These are phyloP conservation scores for Diadumene lineata DNA, from an alignment of 92 coral and sea anemone species.

Conservation along the genomic window DNA sequence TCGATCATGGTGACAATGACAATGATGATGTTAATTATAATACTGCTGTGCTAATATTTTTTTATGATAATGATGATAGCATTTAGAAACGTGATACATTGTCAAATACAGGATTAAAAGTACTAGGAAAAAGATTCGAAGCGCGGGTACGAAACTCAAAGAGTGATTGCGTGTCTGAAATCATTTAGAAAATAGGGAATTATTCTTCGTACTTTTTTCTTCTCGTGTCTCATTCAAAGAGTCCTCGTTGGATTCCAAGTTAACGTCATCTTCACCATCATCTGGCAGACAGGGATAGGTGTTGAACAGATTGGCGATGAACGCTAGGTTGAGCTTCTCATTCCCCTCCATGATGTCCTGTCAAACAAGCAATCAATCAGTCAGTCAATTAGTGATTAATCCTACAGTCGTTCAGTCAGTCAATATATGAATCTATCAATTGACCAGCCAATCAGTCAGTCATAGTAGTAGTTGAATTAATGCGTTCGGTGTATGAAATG, in stretches of 20 bases:
- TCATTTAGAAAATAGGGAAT: too few species aligned
- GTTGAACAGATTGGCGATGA: slow-evolving; percentile 96
- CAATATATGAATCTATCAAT: neutral
- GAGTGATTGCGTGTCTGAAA: too few species aligned
- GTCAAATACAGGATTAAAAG: too few species aligned
- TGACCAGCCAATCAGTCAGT: too few species aligned
- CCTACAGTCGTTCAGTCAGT: neutral
- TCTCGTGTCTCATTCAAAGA: slow-evolving; percentile 67
- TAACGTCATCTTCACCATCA: slow-evolving; percentile 40
- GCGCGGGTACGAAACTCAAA: too few species aligned
- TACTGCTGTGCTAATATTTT: too few species aligned
- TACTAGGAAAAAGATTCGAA: too few species aligned
- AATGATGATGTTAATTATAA: neutral
- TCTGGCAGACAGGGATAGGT: slow-evolving; percentile 73
- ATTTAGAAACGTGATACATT: too few species aligned
- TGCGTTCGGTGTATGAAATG: too few species aligned
- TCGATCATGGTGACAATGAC: neutral
- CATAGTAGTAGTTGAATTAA: too few species aligned
- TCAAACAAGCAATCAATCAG: neutral
- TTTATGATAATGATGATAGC: neutral
- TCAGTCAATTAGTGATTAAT: neutral
- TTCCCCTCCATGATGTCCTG: slow-evolving; percentile 93
- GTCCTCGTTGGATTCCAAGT: neutral
- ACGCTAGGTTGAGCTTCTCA: slow-evolving; percentile 91
- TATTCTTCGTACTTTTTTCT: slow-evolving; percentile 47